Percentiles rank a stretch among this genome's conserved stretches.
These are phyloP conservation scores for Malacoctenus gilli DNA, from an alignment of 2,797 vertebrate genomes.

Conservation along the genomic window DNA sequence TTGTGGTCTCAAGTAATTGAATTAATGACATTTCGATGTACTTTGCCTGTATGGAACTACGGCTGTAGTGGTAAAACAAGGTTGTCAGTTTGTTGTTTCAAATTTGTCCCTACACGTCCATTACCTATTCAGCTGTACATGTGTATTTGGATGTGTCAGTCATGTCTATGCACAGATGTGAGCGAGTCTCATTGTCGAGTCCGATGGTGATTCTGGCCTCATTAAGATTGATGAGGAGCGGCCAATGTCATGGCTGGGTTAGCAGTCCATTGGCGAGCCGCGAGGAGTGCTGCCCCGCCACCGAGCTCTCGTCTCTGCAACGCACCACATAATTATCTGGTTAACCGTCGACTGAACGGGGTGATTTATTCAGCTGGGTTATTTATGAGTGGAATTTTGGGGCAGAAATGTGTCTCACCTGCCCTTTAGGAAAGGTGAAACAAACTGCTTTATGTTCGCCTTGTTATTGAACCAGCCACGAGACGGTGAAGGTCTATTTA, in stretches of 20 bases:
- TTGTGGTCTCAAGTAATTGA: no score
- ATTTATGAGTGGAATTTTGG: conserved; percentile 66
- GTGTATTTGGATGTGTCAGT: conserved; percentile 28
- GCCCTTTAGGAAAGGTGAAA: conserved; percentile 60
- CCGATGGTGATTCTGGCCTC: conserved; percentile 65
- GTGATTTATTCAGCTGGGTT: conserved; percentile 80
- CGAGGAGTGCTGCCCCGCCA: conserved; percentile 51
- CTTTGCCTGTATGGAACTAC: no score
- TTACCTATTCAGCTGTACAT: conserved; percentile 13
- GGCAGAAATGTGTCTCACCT: conserved; percentile 63
- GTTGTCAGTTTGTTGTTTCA: no score
- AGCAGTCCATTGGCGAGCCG: conserved; percentile 67
- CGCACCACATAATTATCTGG: conserved; percentile 73
- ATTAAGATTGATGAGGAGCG: conserved; percentile 81
- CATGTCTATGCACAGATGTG: conserved; percentile 26
- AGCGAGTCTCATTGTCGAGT: conserved; percentile 70
- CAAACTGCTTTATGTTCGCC: conserved; percentile 50
- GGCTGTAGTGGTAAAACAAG: not conserved
- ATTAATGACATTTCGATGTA: no score
- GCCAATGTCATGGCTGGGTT: conserved; percentile 78
- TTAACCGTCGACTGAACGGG: conserved; percentile 78
- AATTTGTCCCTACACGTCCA: conserved; percentile 5
- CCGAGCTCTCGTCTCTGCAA: conserved; percentile 51
- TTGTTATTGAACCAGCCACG: conserved; percentile 41
- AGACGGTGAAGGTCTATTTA: conserved; percentile 4